These are phyloP conservation scores for Palaemon carinicauda DNA, from an alignment of 1,140 invertebrate genomes.

Conservation along the genomic window DNA sequence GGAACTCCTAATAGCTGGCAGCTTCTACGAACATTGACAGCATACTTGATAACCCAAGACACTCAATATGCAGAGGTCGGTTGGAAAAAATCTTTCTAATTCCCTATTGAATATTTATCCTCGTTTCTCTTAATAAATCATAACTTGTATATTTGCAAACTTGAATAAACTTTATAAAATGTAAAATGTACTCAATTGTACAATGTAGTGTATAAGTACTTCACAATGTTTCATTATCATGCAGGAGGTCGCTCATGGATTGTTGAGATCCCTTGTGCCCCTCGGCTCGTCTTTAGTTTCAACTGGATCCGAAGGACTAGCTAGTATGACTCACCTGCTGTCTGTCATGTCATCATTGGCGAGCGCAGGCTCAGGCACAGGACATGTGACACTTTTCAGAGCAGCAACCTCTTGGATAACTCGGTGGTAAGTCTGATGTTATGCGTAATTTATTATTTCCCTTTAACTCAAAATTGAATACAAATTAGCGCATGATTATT, in stretches of 20 bases:
- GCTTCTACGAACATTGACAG: constrained; percentile 46
- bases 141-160: not conserved
- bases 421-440: constrained; percentile 63
- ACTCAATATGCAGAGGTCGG: constrained; percentile 43
- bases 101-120: constrained; percentile 63
- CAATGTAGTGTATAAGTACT: constrained; percentile 74
- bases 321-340: constrained; percentile 69
- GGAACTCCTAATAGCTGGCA: constrained; percentile 45
- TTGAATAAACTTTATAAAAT: too few species aligned
- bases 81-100: constrained; percentile 70
- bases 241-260: constrained; percentile 71
- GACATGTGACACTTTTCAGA: constrained; percentile 81
- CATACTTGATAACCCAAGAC: constrained; percentile 47
- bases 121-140: too few species aligned
- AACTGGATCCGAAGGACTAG: constrained; percentile 34
- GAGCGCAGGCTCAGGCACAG: constrained; percentile 78
- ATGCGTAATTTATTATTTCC: too few species aligned
- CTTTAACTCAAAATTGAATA: too few species aligned
- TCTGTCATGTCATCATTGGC: constrained; percentile 82
- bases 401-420: constrained; percentile 81
- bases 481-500: too few species aligned
- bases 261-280: constrained; percentile 49
- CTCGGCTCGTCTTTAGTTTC: constrained; percentile 44
- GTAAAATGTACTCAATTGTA: too few species aligned
- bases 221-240: constrained; percentile 72